These are phyloP conservation scores for Formicarius rufipectus DNA, from an alignment of 2,113 vertebrate genomes.

Conservation along the genomic window DNA sequence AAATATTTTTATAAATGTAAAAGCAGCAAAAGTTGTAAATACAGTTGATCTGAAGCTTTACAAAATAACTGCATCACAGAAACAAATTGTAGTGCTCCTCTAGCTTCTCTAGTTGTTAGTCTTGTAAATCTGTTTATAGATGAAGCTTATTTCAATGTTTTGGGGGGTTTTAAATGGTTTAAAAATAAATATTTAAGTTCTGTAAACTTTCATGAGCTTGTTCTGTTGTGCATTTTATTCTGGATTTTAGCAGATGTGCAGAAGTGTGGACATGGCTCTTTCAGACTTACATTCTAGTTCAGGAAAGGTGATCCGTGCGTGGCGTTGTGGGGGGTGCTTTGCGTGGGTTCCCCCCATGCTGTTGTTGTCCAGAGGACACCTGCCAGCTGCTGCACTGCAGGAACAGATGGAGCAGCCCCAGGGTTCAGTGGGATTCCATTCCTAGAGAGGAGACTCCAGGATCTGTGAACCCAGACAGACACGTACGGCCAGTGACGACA, in stretches of 20 bases:
- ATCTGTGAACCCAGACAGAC: background rate
- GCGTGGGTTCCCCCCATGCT: background rate
- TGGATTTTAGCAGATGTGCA: background rate
- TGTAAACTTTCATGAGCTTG: constrained; percentile 50
- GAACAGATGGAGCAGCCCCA: background rate
- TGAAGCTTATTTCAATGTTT: constrained; percentile 77
- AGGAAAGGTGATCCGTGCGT: background rate
- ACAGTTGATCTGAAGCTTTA: constrained; percentile 81
- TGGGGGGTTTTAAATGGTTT: constrained; percentile 70
- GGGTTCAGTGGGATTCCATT: background rate
- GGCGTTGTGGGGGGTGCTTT: background rate
- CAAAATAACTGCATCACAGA: constrained; percentile 72
- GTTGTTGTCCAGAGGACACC: background rate
- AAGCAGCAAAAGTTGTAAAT: constrained; percentile 82
- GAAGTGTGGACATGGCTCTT: background rate
- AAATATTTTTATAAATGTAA: constrained; percentile 87
- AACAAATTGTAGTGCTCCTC: constrained; percentile 68
- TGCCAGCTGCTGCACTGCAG: background rate
- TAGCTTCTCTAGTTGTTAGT: constrained; percentile 75
- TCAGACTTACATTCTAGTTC: background rate
- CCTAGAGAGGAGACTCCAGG: background rate
- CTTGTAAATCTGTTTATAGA: constrained; percentile 83
- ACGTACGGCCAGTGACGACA: accelerated
- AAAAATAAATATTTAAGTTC: constrained; percentile 92
- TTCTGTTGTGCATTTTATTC: constrained; percentile 21